phyloP scores from a whole-genome alignment of 1,140 invertebrate genomes.

The Drosophila truncata region DNA sequence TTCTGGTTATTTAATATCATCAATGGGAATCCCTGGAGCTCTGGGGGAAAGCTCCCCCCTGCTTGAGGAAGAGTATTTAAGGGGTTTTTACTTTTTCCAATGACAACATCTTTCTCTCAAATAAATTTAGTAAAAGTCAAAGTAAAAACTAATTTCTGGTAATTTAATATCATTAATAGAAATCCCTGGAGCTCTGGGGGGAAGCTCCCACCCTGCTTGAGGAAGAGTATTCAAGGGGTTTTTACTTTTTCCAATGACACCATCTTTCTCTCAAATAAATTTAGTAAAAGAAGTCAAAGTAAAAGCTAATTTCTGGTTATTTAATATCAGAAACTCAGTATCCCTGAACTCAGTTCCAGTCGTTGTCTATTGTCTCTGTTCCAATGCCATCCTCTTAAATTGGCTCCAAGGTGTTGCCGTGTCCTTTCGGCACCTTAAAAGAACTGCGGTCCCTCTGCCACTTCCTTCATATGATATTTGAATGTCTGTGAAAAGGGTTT shows the following conservation, averaged over 20 bases:
- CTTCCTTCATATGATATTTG: conserved; percentile 24
- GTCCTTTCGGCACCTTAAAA: conserved; percentile 12
- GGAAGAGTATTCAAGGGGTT: not conserved
- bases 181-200: not conserved
- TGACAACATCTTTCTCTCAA: too few species aligned
- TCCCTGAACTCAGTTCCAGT: not conserved
- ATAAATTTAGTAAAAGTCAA: too few species aligned
- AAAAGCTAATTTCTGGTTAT: not conserved
- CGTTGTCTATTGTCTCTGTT: not conserved
- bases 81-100: too few species aligned
- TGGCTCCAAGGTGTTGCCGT: conserved; percentile 4
- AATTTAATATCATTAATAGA: too few species aligned
- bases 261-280: too few species aligned
- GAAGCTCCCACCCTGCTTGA: not conserved
- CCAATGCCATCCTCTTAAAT: not conserved
- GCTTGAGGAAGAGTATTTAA: too few species aligned
- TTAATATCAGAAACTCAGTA: not conserved
- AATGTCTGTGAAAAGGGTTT: conserved; percentile 44
- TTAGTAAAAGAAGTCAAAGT: too few species aligned
- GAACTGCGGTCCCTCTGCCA: not conserved
- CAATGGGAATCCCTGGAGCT: not conserved
- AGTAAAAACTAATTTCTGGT: too few species aligned
- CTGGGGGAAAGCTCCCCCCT: too few species aligned
- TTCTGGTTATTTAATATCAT: too few species aligned
- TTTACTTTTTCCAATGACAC: not conserved